phyloP scores from a whole-genome alignment of 1,140 invertebrate genomes.

The Bombus difficillimus region DNA sequence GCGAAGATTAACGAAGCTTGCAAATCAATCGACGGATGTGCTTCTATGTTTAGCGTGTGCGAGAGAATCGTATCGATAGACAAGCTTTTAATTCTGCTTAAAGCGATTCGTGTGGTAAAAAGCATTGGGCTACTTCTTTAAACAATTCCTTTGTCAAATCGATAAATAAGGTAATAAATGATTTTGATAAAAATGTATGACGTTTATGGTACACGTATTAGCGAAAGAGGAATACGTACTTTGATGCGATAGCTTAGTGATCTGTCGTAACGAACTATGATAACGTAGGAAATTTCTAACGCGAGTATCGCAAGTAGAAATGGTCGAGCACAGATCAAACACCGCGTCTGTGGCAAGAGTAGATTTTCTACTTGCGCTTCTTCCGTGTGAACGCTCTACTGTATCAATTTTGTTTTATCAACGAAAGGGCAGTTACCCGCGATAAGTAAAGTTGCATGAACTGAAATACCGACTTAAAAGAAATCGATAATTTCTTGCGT shows the following conservation, averaged over 20 bases:
- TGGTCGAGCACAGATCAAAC: background rate
- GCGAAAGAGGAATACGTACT: background rate
- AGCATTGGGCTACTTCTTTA: background rate
- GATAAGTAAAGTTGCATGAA: no score
- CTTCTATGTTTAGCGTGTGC: background rate
- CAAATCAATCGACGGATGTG: background rate
- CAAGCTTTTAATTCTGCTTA: background rate
- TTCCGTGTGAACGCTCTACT: rapidly evolving
- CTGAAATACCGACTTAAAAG: no score
- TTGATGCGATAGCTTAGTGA: background rate
- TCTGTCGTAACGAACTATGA: background rate
- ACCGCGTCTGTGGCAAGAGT: background rate
- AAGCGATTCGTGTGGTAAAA: background rate
- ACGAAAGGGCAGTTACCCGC: background rate
- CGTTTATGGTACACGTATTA: no score
- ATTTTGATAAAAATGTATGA: background rate
- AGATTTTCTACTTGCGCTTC: background rate
- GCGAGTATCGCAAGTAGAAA: background rate
- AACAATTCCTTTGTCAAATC: background rate
- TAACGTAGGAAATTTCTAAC: background rate
- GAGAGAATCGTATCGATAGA: background rate
- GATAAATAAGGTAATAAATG: background rate
- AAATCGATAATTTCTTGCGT: background rate
- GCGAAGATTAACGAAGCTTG: constrained; percentile 28
- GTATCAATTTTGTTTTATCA: background rate